These are phyloP conservation scores for Meandrina meandrites DNA, from an alignment of 92 coral and sea anemone species.

Conservation along the genomic window DNA sequence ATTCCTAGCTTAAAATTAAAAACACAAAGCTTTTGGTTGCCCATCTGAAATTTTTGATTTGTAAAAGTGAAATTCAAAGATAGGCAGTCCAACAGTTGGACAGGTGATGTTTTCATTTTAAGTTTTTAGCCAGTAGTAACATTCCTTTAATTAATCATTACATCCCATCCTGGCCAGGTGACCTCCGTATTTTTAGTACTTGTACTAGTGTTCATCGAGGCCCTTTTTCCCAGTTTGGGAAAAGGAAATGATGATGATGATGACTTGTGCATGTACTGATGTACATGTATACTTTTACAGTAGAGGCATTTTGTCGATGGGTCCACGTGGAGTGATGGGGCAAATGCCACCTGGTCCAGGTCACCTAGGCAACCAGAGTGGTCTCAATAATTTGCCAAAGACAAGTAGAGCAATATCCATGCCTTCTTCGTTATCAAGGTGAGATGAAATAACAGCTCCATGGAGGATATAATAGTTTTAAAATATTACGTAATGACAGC, in stretches of 20 bases:
- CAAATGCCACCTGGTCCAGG: conserved; percentile 83
- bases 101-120: no score
- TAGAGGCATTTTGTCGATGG: conserved; percentile 96
- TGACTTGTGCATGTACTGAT: no score
- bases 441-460: not conserved
- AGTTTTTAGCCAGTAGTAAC: no score
- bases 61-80: not conserved
- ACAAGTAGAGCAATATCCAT: conserved; percentile 77
- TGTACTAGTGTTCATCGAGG: no score
- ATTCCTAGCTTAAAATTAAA: no score
- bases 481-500: no score
- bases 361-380: conserved; percentile 83
- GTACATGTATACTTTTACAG: conserved; percentile 38
- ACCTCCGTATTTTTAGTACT: no score
- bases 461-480: not conserved
- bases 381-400: conserved; percentile 74
- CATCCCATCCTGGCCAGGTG: no score
- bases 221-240: no score
- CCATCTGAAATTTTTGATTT: not conserved
- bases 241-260: no score
- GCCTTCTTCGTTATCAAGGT: conserved; percentile 86
- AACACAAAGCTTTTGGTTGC: not conserved
- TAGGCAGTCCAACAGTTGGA: no score
- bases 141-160: no score
- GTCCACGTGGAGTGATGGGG: conserved; percentile 82